These are phyloP conservation scores for Agapornis roseicollis DNA, from an alignment of 2,113 vertebrate genomes.

Conservation along the genomic window DNA sequence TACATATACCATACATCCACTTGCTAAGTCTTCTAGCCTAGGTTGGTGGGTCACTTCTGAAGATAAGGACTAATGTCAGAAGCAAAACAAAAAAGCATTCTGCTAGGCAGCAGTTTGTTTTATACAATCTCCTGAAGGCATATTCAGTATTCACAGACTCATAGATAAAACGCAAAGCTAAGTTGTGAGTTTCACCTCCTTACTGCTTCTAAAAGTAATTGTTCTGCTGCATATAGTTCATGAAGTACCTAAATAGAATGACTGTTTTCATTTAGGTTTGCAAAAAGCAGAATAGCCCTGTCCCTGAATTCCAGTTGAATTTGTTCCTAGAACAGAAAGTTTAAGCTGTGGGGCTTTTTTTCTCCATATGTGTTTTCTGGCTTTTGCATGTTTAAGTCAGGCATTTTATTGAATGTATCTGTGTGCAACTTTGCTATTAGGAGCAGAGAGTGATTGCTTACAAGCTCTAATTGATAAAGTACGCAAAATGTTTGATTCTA, in stretches of 20 bases:
- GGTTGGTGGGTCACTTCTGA: slow-evolving; percentile 37
- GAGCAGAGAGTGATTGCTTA: background rate
- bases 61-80: background rate
- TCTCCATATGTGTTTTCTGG: background rate
- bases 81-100: background rate
- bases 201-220: background rate
- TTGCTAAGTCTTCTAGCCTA: background rate
- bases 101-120: background rate
- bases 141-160: background rate
- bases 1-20: background rate
- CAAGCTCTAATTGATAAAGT: background rate
- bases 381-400: slow-evolving; percentile 28
- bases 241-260: background rate
- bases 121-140: background rate
- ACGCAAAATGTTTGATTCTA: background rate
- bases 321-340: background rate
- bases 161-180: background rate
- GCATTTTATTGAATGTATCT: background rate
- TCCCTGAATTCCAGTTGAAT: background rate
- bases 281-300: background rate
- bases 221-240: background rate
- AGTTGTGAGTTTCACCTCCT: background rate
- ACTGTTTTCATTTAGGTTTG: background rate
- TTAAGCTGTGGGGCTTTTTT: fast-evolving
- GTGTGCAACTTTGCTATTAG: background rate